Evolutionary conservation across 92 coral and sea anemone species (phyloP).

Genomic region (Meandrina meandrites): DNA sequence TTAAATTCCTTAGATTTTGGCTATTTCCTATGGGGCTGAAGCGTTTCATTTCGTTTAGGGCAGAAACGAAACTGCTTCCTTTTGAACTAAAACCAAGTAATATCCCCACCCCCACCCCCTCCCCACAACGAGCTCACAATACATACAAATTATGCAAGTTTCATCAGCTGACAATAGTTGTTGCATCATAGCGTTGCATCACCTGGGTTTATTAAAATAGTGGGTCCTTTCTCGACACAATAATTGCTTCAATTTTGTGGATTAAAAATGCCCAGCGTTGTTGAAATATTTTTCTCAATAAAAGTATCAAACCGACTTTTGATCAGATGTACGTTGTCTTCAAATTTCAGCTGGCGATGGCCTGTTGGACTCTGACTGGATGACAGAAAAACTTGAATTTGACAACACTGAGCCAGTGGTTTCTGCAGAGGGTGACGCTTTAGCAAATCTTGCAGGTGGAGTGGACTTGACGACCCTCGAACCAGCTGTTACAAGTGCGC

Average conservation of each 20-base stretch:
- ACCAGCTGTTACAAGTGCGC: neutral
- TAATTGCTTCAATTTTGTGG: neutral
- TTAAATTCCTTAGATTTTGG: neutral
- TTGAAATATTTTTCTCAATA: neutral
- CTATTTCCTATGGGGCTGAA: neutral
- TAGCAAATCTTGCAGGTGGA: constrained; percentile 37
- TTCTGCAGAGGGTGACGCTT: constrained; percentile 15
- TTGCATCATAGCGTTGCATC: constrained; percentile 58
- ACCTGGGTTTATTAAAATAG: neutral
- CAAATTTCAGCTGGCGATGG: constrained; percentile 62
- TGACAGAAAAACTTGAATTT: constrained; percentile 93
- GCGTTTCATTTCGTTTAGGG: neutral
- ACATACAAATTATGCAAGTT: constrained; percentile 5
- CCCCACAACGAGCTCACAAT: too few relatives aligned
- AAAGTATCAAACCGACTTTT: neutral
- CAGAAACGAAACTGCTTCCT: neutral
- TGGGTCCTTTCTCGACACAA: neutral
- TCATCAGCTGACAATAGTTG: constrained; percentile 22
- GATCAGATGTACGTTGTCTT: neutral
- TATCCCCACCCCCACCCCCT: too few relatives aligned
- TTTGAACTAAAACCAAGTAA: too few relatives aligned
- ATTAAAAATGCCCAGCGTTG: neutral
- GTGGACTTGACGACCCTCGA: constrained; percentile 42
- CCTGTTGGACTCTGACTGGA: constrained; percentile 81
- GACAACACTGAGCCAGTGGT: constrained; percentile 50